Percentiles rank a stretch among this genome's conserved stretches.
phyloP scores from a whole-genome alignment of 2,888 invertebrate genomes.

The Drosophila nr. medialis region DNA sequence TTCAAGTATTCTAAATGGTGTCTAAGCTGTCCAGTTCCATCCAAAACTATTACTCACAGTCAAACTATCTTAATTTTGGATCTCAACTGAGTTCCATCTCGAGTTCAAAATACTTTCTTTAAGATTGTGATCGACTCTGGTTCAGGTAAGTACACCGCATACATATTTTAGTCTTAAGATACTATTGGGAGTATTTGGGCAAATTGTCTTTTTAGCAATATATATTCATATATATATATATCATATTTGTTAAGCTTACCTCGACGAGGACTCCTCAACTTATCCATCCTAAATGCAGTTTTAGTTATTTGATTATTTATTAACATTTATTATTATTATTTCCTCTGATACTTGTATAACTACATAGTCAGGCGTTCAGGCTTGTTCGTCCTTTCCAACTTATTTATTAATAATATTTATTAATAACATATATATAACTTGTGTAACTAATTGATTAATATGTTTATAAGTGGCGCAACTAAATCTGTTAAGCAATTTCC shows the following conservation, averaged over 20 bases:
- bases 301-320: no score
- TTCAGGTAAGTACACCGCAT: neutral
- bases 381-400: no score
- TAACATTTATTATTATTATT: no score
- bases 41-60: neutral
- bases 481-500: neutral
- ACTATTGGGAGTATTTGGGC: neutral
- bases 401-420: no score
- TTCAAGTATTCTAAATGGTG: neutral
- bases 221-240: no score
- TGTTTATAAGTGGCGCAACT: no score
- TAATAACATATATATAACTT: neutral
- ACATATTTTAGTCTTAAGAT: neutral
- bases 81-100: neutral
- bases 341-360: no score
- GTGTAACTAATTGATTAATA: neutral
- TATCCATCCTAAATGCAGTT: no score
- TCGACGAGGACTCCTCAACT: no score
- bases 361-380: no score
- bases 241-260: neutral
- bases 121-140: neutral
- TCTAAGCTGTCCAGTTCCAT: neutral
- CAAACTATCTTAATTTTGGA: neutral
- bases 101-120: neutral
- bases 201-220: no score